Base-by-base conservation (phyloP, 2,797 vertebrate species). In the Gallirallus australis region DNA sequence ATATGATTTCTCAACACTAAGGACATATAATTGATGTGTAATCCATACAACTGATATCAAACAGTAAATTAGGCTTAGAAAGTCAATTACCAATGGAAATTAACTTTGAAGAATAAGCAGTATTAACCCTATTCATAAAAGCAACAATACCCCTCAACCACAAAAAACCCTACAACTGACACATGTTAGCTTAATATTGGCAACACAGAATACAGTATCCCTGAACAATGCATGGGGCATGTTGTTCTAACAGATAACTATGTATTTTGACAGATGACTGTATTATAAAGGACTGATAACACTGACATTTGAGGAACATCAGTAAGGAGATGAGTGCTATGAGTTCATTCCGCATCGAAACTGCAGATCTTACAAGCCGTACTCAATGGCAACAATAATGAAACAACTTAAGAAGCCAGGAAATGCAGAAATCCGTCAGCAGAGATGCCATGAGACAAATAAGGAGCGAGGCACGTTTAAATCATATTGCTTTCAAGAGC, bases 1-100 rank as follows among this genome's bases (percentile, higher is more conserved):
- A 75, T 33, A 56, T 5, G 13, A 39, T 82, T 90, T 90, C 85
- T 93, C 81, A 94, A 60, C 33, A 57, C 24, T 64, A 88, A 81
- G 27, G 64, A 84, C 7, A 50, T 65, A 83, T 80, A 93, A 93
- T 8, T 86, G 35, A 76, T 64, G 56, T 11, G 13, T 18, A 85
- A 86, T 56, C 66, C 2, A 60, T 39, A 48, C 64, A 72, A 76
- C 31, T 76, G 76, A 85, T 64, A 88, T 16, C 54, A 78, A 89
- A 82, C 6, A 14, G 24, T 54, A 71, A 84, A 82, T 61, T 53
- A 68, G 24, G 72, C 63, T 84, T 61, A 83, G 19, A 57, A 90
- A 84, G 48, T 84, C 65, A 59, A 42, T 52, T 28, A 69, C 27
- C 39, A 79, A 54, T 27, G 31, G 50, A 86, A 88, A 78, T 63